phyloP scores from a whole-genome alignment of 2,113 vertebrate species.

The Thryonomys swinderianus region DNA sequence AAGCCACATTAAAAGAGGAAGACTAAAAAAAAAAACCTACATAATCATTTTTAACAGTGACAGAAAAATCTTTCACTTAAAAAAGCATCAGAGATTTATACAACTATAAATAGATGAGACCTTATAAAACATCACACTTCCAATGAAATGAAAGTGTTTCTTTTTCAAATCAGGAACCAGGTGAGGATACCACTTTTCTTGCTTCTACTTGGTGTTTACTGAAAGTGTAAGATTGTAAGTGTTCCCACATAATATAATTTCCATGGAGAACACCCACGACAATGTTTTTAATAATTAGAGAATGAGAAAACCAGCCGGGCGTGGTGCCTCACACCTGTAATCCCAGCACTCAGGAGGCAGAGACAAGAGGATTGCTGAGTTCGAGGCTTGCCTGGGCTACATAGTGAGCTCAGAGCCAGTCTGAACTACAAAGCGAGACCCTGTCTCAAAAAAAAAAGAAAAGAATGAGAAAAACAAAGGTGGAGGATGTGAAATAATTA shows the following conservation, averaged over 20 bases:
- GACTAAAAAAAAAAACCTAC: not conserved
- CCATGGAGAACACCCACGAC: not conserved
- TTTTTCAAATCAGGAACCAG: slow-evolving; percentile 40
- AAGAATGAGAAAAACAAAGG: slow-evolving; percentile 17
- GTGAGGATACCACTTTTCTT: not conserved
- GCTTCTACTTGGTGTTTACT: not conserved
- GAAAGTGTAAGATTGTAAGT: slow-evolving; percentile 9
- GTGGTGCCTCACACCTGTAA: no score
- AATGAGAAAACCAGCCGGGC: no score
- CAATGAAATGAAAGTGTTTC: slow-evolving; percentile 20
- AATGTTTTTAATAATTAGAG: slow-evolving; percentile 29
- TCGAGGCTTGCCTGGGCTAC: no score
- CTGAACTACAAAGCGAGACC: no score
- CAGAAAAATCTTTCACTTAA: slow-evolving; percentile 37
- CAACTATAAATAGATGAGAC: slow-evolving; percentile 33
- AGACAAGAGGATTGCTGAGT: no score
- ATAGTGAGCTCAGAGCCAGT: no score
- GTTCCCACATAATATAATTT: slow-evolving; percentile 22
- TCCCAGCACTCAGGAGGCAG: no score
- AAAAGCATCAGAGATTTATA: slow-evolving; percentile 33
- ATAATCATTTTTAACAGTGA: slow-evolving; percentile 13
- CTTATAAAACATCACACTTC: slow-evolving; percentile 40
- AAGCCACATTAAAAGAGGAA: slow-evolving; percentile 32
- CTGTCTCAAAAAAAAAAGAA: no score
- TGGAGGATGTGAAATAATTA: slow-evolving; percentile 18